phyloP scores from a whole-genome alignment of 2,888 invertebrate species.

The Xanthia togata region DNA sequence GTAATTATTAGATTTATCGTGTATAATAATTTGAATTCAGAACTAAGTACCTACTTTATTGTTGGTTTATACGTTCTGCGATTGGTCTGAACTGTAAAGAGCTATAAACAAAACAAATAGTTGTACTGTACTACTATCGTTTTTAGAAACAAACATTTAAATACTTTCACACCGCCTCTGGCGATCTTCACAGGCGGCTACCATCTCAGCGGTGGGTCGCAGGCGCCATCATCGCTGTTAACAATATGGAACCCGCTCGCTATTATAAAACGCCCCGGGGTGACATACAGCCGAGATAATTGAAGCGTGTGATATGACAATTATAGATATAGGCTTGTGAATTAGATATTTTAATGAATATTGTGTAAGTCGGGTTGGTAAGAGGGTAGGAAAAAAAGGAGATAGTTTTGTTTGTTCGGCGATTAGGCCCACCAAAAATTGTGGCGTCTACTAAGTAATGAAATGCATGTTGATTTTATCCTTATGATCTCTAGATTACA shows the following conservation, averaged over 20 bases:
- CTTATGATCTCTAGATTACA: no score
- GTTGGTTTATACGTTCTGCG: no score
- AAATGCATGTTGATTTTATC: no score
- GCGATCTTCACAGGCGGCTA: constrained; percentile 29
- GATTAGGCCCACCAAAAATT: no score
- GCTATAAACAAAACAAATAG: no score
- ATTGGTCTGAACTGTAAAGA: no score
- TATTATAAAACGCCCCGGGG: constrained; percentile 34
- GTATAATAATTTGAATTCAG: no score
- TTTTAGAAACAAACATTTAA: constrained; percentile 2
- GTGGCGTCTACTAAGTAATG: no score
- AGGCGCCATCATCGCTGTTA: constrained; percentile 15
- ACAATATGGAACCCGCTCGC: constrained; percentile 26
- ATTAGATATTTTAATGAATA: constrained; percentile 38
- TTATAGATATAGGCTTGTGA: constrained; percentile 1
- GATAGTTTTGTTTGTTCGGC: no score
- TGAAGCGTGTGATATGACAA: constrained; percentile 45
- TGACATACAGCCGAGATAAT: constrained; percentile 26
- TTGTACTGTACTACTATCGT: background rate
- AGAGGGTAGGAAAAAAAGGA: no score
- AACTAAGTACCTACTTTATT: no score
- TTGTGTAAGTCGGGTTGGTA: background rate
- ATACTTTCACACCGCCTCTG: constrained; percentile 25
- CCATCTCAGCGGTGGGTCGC: constrained; percentile 38
- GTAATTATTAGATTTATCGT: no score